A percentile compares a stretch with the other conserved stretches of the same genome.
These are phyloP conservation scores for Scaptomyza parva DNA, from an alignment of 2,888 invertebrate species.

Conservation along the genomic window DNA sequence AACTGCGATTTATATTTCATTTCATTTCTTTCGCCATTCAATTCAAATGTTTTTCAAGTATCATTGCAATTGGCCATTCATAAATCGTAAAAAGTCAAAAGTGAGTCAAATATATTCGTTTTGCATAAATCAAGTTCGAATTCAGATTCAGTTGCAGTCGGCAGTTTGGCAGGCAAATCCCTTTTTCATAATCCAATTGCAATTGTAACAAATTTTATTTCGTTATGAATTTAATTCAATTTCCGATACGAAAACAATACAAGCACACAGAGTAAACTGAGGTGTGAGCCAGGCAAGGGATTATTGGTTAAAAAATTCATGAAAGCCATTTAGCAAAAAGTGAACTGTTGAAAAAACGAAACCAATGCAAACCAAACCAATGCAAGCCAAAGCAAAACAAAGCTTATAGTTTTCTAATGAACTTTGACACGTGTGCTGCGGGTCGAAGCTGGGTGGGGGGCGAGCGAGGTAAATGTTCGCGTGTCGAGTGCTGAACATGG, in stretches of 20 bases:
- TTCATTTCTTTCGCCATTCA: neutral
- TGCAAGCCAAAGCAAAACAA: neutral
- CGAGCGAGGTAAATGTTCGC: neutral
- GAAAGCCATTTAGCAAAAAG: constrained; percentile 59
- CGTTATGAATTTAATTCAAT: constrained; percentile 3
- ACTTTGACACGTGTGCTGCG: constrained; percentile 69
- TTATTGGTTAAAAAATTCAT: neutral
- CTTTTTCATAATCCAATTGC: constrained; percentile 49
- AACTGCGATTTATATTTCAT: neutral
- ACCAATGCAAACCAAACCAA: constrained; percentile 8
- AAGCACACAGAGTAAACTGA: constrained; percentile 5
- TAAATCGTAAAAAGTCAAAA: constrained; percentile 21
- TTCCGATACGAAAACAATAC: constrained; percentile 29
- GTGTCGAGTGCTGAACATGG: constrained; percentile 10
- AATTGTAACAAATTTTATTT: constrained; percentile 12
- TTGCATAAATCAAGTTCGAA: constrained; percentile 57
- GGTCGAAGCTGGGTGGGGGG: neutral
- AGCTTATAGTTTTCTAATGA: constrained; percentile 68
- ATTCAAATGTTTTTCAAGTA: constrained; percentile 16
- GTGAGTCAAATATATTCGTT: neutral
- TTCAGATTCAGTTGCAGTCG: constrained; percentile 14
- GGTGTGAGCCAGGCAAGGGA: neutral
- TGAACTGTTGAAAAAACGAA: constrained; percentile 4
- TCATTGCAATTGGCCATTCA: constrained; percentile 11
- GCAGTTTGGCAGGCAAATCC: constrained; percentile 16